Percentiles rank a stretch among this genome's conserved stretches.
These are phyloP conservation scores for Tolmerus cingulatus DNA, from an alignment of 2,888 invertebrate species.

Conservation along the genomic window DNA sequence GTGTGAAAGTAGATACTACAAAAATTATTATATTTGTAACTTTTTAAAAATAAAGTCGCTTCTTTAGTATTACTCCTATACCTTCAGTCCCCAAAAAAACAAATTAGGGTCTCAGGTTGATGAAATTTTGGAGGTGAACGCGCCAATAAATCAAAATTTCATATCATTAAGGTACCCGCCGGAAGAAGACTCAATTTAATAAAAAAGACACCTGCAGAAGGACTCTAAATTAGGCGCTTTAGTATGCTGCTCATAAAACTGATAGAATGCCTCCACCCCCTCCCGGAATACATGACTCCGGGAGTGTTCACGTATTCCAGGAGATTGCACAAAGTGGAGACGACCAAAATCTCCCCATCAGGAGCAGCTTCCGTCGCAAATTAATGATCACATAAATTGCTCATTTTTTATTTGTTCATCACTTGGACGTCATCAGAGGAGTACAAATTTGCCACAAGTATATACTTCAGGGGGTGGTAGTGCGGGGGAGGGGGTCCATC, in stretches of 20 bases:
- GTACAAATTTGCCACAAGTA: conserved; percentile 19
- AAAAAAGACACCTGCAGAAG: not conserved
- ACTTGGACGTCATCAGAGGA: conserved; percentile 27
- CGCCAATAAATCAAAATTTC: conserved; percentile 10
- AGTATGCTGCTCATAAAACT: conserved; percentile 22
- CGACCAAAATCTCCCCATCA: conserved; percentile 27
- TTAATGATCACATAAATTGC: conserved; percentile 43
- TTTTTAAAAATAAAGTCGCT: not conserved
- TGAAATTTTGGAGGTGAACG: not conserved
- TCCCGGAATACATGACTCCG: not conserved
- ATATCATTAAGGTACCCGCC: not conserved
- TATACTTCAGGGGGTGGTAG: not conserved
- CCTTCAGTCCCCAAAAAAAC: not conserved
- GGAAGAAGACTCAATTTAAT: conserved; percentile 6
- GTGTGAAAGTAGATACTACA: no score
- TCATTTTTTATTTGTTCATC: conserved; percentile 44
- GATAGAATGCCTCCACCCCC: not conserved
- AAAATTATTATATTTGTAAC: not conserved
- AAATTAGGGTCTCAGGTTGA: not conserved
- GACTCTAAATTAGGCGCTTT: not conserved
- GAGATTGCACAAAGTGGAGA: not conserved
- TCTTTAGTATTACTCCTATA: not conserved
- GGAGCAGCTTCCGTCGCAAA: conserved; percentile 6
- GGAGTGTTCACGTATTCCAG: not conserved
- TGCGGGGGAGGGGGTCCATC: not conserved